These are phyloP conservation scores for Maccullochella peelii DNA, from an alignment of 2,113 vertebrate species.

Conservation along the genomic window DNA sequence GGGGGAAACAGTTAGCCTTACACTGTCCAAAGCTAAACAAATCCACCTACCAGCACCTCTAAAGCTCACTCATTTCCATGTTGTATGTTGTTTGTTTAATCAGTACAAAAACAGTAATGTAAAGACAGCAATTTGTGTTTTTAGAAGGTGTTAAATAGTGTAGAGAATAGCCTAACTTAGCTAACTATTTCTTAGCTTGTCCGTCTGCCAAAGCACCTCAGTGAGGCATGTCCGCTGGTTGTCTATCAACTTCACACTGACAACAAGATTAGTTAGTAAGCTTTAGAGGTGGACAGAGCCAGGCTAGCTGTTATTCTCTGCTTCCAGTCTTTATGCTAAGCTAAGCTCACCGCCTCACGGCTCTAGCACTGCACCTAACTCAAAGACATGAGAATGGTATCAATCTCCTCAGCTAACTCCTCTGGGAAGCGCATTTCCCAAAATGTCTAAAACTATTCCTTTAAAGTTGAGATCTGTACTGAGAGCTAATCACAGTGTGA, in stretches of 20 bases:
- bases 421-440: not conserved
- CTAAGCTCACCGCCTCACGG: not conserved
- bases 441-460: not conserved
- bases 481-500: not conserved
- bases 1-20: no score
- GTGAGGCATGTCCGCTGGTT: not conserved
- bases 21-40: no score
- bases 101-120: no score
- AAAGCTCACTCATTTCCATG: no score
- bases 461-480: not conserved
- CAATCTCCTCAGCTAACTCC: no score
- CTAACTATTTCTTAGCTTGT: no score
- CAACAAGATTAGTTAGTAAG: not conserved
- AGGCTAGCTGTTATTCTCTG: not conserved
- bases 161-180: no score
- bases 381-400: not conserved
- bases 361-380: not conserved
- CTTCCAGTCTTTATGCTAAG: not conserved
- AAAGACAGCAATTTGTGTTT: no score
- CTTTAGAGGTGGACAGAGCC: not conserved
- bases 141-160: no score
- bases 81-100: no score
- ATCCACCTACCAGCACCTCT: no score
- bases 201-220: no score
- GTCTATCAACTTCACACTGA: not conserved